Conservation (phyloP, 2,113 vertebrate species). For the Rhadina sibilatrix region DNA sequence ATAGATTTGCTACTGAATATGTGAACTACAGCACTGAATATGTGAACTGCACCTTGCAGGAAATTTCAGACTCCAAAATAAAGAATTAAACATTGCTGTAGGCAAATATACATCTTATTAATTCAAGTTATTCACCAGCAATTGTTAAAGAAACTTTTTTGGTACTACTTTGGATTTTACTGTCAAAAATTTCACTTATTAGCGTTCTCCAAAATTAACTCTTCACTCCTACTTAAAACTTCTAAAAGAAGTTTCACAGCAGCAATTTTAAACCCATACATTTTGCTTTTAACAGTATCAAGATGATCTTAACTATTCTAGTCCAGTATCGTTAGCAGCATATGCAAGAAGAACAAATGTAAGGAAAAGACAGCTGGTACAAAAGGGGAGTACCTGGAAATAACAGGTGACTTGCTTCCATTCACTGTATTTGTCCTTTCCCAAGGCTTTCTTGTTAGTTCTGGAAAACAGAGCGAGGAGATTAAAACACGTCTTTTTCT, state of each 20-base stretch:
- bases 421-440: constrained; percentile 96
- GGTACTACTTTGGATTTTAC: not conserved
- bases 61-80: not conserved
- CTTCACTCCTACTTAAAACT: not conserved
- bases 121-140: not conserved
- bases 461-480: constrained; percentile 70
- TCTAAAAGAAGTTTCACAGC: not conserved
- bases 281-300: not conserved
- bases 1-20: not conserved
- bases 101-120: not conserved
- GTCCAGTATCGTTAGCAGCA: not conserved
- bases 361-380: not conserved
- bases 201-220: not conserved
- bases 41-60: not conserved
- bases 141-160: not conserved
- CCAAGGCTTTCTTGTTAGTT: constrained; percentile 97
- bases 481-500: not conserved
- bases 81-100: not conserved
- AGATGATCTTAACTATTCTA: not conserved
- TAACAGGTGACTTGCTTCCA: constrained; percentile 98
- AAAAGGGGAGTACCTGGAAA: constrained; percentile 86
- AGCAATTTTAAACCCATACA: not conserved
- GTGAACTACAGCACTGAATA: not conserved
- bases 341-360: not conserved
- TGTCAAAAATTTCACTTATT: not conserved